Conservation (phyloP, 2,113 vertebrate genomes). For the Haemorhous mexicanus region DNA sequence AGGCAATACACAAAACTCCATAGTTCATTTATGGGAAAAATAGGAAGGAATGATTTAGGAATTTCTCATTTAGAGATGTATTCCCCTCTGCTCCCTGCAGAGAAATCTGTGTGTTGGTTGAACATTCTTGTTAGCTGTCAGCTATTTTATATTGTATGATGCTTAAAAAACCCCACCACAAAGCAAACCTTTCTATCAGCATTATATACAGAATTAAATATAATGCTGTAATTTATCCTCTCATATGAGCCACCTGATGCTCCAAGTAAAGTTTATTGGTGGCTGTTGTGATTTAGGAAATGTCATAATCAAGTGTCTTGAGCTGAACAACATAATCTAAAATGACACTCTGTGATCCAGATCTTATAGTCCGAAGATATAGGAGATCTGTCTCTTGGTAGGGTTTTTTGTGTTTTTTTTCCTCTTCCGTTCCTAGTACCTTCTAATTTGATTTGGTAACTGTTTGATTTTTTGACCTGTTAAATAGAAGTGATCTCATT, state of each 20-base stretch:
- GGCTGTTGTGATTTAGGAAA: neutral
- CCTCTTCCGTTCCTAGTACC: neutral
- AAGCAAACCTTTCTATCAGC: neutral
- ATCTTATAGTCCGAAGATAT: neutral
- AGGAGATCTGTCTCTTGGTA: neutral
- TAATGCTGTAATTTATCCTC: neutral
- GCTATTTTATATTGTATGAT: neutral
- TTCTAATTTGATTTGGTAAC: neutral
- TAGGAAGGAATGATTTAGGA: neutral
- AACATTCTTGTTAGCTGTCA: neutral
- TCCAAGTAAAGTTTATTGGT: neutral
- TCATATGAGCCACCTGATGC: neutral
- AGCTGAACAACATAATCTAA: neutral
- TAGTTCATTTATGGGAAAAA: neutral
- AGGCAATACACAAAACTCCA: neutral
- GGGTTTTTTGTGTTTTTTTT: neutral
- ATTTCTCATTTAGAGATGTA: neutral
- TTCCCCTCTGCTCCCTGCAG: neutral
- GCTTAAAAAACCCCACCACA: neutral
- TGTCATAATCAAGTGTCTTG: neutral
- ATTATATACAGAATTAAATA: neutral
- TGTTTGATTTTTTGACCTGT: neutral
- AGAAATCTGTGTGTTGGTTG: neutral
- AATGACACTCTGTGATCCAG: neutral
- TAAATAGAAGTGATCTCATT: neutral